phyloP scores from a whole-genome alignment of 2,797 vertebrate species.

The Microctenopoma steveboyesi region DNA sequence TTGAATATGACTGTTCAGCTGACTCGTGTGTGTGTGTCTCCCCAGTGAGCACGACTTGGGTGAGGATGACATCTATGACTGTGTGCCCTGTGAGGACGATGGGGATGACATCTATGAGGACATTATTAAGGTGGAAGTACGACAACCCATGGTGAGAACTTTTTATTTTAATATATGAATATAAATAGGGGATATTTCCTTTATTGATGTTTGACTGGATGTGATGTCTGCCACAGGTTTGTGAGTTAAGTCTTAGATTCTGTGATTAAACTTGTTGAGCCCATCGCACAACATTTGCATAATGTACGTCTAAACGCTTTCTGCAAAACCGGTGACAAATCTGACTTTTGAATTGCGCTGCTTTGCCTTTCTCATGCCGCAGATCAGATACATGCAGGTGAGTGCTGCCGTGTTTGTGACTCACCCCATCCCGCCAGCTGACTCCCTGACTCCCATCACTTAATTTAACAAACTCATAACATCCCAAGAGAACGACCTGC shows the following conservation, averaged over 20 bases:
- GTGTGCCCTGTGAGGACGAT: constrained; percentile 96
- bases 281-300: constrained; percentile 16
- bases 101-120: constrained; percentile 98
- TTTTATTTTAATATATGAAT: no score
- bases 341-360: constrained; percentile 62
- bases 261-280: background rate
- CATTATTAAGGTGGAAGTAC: constrained; percentile 99
- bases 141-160: constrained; percentile 94
- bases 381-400: constrained; percentile 99
- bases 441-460: constrained; percentile 33
- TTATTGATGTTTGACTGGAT: background rate
- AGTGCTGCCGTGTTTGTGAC: constrained; percentile 74
- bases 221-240: background rate
- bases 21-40: constrained; percentile 4
- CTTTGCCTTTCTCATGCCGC: constrained; percentile 88
- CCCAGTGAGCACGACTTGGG: constrained; percentile 95
- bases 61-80: constrained; percentile 97
- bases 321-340: constrained; percentile 39
- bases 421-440: constrained; percentile 50
- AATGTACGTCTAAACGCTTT: constrained; percentile 6
- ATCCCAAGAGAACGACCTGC: constrained; percentile 45
- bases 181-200: background rate
- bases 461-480: constrained; percentile 39
- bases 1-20: constrained; percentile 4
- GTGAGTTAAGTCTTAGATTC: constrained; percentile 3